These are phyloP conservation scores for Drosophila subsilvestris DNA, from an alignment of 2,888 invertebrate species.

Conservation along the genomic window DNA sequence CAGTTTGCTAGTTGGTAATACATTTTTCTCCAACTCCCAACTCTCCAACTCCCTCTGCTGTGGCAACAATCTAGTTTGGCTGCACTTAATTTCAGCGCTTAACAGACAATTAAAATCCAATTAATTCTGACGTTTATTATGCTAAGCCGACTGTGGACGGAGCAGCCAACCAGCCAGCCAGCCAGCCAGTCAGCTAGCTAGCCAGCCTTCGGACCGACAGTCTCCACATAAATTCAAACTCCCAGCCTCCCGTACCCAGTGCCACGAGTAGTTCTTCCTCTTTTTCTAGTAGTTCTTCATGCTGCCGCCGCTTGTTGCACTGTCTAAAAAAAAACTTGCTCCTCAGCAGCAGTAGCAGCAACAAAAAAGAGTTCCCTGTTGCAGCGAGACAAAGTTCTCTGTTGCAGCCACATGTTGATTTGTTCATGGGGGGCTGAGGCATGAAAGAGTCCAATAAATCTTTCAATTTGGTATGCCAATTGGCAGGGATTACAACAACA, in stretches of 20 bases:
- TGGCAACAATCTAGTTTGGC: conserved; percentile 70
- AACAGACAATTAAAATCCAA: conserved; percentile 84
- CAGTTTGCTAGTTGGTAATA: conserved; percentile 64
- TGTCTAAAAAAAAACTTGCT: conserved; percentile 40
- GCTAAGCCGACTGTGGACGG: conserved; percentile 78
- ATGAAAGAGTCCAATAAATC: conserved; percentile 40
- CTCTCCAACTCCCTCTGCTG: conserved; percentile 6
- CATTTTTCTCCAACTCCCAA: conserved; percentile 55
- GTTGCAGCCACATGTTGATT: conserved; percentile 36
- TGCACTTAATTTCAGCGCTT: conserved; percentile 82
- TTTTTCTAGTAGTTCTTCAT: too few species aligned
- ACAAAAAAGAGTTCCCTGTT: conserved; percentile 17
- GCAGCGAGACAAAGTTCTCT: neutral
- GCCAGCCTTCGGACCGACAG: conserved; percentile 29
- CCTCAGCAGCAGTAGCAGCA: conserved; percentile 16
- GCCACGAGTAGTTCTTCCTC: too few species aligned
- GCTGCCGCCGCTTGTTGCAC: conserved; percentile 12
- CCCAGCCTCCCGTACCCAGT: conserved; percentile 21
- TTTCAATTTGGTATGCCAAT: conserved; percentile 29
- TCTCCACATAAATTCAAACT: conserved; percentile 41
- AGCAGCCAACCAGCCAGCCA: neutral
- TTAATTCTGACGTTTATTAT: conserved; percentile 84
- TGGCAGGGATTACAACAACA: neutral
- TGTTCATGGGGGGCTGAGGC: conserved; percentile 20
- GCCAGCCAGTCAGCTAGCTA: neutral